These are phyloP conservation scores for Phaonia tiefii DNA, from an alignment of 2,888 invertebrate genomes.

Conservation along the genomic window DNA sequence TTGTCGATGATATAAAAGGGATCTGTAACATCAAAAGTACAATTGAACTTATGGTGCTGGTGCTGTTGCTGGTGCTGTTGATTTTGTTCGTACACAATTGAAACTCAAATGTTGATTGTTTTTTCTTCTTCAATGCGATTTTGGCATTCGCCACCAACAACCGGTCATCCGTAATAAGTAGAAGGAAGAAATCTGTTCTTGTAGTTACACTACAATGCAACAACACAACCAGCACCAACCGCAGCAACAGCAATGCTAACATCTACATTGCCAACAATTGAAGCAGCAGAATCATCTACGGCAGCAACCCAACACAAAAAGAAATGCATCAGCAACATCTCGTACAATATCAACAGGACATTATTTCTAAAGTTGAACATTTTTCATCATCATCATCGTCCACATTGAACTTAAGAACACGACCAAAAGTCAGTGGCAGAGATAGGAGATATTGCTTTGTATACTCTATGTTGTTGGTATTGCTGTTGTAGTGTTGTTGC, in stretches of 20 bases:
- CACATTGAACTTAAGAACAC: conserved; percentile 63
- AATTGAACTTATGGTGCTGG: neutral
- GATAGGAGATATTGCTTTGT: conserved; percentile 5
- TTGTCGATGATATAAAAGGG: neutral
- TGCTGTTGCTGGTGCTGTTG: neutral
- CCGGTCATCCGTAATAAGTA: conserved; percentile 53
- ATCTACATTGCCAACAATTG: neutral
- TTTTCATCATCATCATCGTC: conserved; percentile 32
- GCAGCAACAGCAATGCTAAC: neutral
- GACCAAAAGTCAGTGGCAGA: conserved; percentile 46
- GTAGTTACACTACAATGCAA: conserved; percentile 53
- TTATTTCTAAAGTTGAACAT: conserved; percentile 24
- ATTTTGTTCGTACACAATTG: conserved; percentile 49
- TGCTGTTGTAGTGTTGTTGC: conserved; percentile 14
- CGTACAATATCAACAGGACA: conserved; percentile 10
- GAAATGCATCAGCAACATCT: neutral
- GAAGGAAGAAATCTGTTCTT: conserved; percentile 59
- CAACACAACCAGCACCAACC: conserved; percentile 2
- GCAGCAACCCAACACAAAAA: neutral
- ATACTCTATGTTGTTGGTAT: conserved; percentile 5
- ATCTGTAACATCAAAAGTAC: neutral
- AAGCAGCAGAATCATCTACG: neutral
- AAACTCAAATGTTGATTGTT: conserved; percentile 42
- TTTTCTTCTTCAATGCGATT: conserved; percentile 39
- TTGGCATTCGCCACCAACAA: conserved; percentile 14